Conservation (phyloP, 1,140 invertebrate genomes). For the Ips nitidus region DNA sequence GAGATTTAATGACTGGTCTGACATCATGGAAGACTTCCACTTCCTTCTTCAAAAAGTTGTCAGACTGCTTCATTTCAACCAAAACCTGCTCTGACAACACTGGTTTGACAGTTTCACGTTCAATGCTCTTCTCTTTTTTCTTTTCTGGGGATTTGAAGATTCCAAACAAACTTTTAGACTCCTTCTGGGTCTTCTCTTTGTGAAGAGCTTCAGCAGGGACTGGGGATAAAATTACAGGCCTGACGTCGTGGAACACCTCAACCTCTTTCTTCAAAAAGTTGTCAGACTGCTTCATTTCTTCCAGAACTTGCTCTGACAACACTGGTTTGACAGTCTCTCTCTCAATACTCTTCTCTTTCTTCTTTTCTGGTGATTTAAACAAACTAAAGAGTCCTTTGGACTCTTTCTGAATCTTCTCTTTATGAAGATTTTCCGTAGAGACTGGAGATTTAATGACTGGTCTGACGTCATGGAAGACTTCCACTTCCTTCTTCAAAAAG, state of each 20-base stretch:
- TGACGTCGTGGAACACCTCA: slow-evolving; percentile 29
- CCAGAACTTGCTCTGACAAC: slow-evolving; percentile 12
- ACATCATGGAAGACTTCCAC: slow-evolving; percentile 32
- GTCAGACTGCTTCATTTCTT: slow-evolving; percentile 22
- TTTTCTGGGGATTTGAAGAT: slow-evolving; percentile 35
- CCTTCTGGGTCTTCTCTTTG: slow-evolving; percentile 8
- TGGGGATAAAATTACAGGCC: slow-evolving; percentile 24
- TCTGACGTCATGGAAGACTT: slow-evolving; percentile 37
- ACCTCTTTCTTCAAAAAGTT: slow-evolving; percentile 33
- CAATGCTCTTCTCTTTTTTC: slow-evolving; percentile 23
- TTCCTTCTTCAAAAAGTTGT: slow-evolving; percentile 27
- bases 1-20: slow-evolving; percentile 8
- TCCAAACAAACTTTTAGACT: slow-evolving; percentile 36
- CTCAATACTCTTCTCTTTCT: slow-evolving; percentile 6
- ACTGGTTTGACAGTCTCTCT: slow-evolving; percentile 4
- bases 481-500: slow-evolving; percentile 37
- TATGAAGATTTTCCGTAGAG: neutral
- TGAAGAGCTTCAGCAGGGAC: neutral
- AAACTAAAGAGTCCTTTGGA: slow-evolving; percentile 34
- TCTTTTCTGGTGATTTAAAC: slow-evolving; percentile 31
- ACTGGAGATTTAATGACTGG: neutral
- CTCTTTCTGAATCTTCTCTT: slow-evolving; percentile 19
- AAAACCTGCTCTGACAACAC: slow-evolving; percentile 17
- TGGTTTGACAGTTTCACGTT: slow-evolving; percentile 12
- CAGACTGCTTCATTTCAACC: slow-evolving; percentile 18